These are phyloP conservation scores for Mimas tiliae DNA, from an alignment of 2,888 invertebrate species.

Conservation along the genomic window DNA sequence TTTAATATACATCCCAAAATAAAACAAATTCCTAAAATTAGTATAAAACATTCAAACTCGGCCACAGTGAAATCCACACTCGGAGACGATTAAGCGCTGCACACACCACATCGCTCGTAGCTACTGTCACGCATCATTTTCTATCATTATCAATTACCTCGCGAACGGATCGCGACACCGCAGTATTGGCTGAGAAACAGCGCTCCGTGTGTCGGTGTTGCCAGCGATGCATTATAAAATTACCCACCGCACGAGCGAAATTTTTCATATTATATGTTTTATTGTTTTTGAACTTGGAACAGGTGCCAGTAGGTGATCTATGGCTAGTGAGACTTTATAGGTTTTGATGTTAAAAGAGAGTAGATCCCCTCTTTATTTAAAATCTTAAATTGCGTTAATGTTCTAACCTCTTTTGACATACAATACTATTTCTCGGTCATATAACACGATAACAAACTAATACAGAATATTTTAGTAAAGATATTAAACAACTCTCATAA, in stretches of 20 bases:
- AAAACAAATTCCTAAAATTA: conserved; percentile 22
- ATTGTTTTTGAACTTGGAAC: not conserved
- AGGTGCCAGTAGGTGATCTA: not conserved
- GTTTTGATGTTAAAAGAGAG: not conserved
- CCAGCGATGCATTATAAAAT: conserved; percentile 48
- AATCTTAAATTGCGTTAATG: not conserved
- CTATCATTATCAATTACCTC: conserved; percentile 79
- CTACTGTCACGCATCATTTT: conserved; percentile 82
- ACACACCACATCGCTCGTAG: conserved; percentile 70
- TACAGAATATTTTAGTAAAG: conserved; percentile 15
- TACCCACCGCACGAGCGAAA: conserved; percentile 39
- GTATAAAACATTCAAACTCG: conserved; percentile 28
- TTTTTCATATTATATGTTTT: conserved; percentile 25
- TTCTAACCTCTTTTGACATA: not conserved
- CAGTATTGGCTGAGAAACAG: conserved; percentile 60
- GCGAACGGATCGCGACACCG: conserved; percentile 59
- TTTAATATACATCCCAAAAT: not conserved
- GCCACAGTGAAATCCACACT: conserved; percentile 52
- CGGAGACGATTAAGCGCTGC: conserved; percentile 59
- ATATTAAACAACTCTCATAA: conserved; percentile 35
- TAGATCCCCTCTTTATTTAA: not conserved
- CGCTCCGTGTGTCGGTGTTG: conserved; percentile 54
- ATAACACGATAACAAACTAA: conserved; percentile 16
- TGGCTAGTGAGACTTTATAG: not conserved
- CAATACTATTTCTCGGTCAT: conserved; percentile 23